Evolutionary conservation across 2,888 invertebrate species (phyloP).

Genomic region (Acanthosepion esculentum): DNA sequence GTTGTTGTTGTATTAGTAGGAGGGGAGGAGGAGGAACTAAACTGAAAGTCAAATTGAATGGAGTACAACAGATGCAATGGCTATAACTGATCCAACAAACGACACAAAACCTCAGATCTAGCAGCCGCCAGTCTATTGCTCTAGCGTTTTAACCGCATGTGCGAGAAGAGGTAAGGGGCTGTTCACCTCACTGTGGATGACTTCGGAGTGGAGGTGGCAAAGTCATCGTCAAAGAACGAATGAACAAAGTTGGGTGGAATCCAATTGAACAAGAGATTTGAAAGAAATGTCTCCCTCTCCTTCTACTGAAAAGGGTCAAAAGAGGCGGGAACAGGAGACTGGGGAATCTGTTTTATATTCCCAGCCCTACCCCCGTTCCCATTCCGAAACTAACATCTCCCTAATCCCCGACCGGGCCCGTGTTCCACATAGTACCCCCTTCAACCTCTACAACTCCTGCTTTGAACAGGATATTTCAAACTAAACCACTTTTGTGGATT

Average conservation of each 20-base stretch:
- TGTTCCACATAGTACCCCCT: neutral
- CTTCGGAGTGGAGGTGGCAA: neutral
- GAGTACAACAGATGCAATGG: too few relatives aligned
- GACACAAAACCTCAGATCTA: neutral
- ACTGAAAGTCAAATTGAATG: too few relatives aligned
- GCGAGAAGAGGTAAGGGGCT: neutral
- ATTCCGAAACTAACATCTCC: too few relatives aligned
- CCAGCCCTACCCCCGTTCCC: neutral
- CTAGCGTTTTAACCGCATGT: neutral
- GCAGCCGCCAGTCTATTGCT: neutral
- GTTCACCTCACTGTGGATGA: neutral
- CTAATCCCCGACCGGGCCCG: neutral
- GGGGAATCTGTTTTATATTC: neutral
- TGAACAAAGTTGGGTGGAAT: neutral
- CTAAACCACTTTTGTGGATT: neutral
- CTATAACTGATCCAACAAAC: too few relatives aligned
- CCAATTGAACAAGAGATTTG: neutral
- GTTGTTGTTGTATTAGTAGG: too few relatives aligned
- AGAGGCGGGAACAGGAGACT: neutral
- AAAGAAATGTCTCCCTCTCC: neutral
- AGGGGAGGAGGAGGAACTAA: too few relatives aligned
- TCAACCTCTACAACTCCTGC: neutral
- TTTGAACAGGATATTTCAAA: conserved; percentile 2
- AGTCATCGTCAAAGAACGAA: neutral
- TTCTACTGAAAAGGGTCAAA: neutral